phyloP scores from a whole-genome alignment of 2,888 invertebrate genomes.

The Perizoma flavofasciatum region DNA sequence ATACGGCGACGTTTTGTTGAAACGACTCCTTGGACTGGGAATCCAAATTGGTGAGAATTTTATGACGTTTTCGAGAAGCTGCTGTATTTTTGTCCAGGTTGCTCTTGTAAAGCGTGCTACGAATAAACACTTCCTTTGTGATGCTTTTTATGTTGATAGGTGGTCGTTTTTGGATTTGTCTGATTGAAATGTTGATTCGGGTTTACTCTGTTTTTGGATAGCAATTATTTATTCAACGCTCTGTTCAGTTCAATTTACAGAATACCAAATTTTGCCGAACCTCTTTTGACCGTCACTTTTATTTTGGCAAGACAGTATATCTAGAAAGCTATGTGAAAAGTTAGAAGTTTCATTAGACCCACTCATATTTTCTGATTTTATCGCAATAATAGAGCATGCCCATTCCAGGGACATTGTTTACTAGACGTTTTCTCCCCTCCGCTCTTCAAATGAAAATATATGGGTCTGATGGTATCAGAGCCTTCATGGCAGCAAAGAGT shows the following conservation, averaged over 20 bases:
- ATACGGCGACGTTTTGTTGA: slow-evolving; percentile 64
- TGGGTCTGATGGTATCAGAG: slow-evolving; percentile 14
- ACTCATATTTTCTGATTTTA: slow-evolving; percentile 29
- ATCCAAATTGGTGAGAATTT: slow-evolving; percentile 74
- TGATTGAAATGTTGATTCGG: not conserved
- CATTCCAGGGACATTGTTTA: slow-evolving; percentile 30
- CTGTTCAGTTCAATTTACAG: not conserved
- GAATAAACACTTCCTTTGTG: not conserved
- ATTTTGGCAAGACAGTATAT: slow-evolving; percentile 6
- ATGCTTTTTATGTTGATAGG: no score
- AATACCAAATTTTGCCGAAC: no score
- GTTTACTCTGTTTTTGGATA: not conserved
- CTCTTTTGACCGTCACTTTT: not conserved
- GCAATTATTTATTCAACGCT: no score
- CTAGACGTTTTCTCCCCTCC: slow-evolving; percentile 19
- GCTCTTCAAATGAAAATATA: slow-evolving; percentile 33
- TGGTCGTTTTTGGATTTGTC: not conserved
- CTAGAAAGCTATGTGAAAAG: slow-evolving; percentile 10
- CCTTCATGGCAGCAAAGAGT: not conserved
- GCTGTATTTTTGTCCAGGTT: slow-evolving; percentile 52
- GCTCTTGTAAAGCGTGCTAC: slow-evolving; percentile 1
- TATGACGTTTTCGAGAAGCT: slow-evolving; percentile 58
- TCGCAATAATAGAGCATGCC: slow-evolving; percentile 24
- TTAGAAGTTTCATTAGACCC: slow-evolving; percentile 20
- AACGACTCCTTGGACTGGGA: slow-evolving; percentile 58